Conservation (phyloP, 2,797 vertebrate species). For the Mormyrops boulengeri region DNA sequence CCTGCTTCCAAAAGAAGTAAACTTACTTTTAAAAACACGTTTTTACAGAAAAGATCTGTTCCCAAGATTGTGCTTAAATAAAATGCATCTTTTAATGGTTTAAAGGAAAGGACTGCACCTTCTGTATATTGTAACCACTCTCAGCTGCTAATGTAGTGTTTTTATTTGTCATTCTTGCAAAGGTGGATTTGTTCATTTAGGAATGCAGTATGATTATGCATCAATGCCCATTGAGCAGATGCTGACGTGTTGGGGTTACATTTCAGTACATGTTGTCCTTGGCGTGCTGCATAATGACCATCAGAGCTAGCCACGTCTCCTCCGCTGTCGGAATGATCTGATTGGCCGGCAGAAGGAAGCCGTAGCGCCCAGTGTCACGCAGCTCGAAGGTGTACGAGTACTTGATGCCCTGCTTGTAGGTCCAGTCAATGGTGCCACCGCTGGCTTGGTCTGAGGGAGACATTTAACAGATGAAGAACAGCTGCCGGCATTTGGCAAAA, state of each 20-base stretch:
- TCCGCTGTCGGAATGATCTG: slow-evolving; percentile 81
- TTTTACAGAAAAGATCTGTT: not conserved
- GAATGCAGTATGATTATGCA: not conserved
- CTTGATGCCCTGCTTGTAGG: slow-evolving; percentile 84
- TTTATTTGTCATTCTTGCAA: not conserved
- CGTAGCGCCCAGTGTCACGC: slow-evolving; percentile 76
- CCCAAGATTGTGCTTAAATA: not conserved
- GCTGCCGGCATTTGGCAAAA: not conserved
- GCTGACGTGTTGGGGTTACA: not conserved
- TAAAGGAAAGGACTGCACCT: not conserved
- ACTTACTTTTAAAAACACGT: not conserved
- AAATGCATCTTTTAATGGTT: not conserved
- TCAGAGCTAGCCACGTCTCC: slow-evolving; percentile 84
- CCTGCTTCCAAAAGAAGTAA: not conserved
- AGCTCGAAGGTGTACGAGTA: slow-evolving; percentile 92
- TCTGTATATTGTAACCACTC: not conserved
- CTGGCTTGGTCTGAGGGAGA: slow-evolving; percentile 73
- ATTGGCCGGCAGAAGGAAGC: slow-evolving; percentile 81
- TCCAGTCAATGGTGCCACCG: slow-evolving; percentile 81
- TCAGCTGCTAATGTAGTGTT: not conserved
- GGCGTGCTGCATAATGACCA: slow-evolving; percentile 73
- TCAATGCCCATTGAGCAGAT: not conserved
- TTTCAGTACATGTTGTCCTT: slow-evolving; percentile 61
- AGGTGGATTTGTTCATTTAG: not conserved
- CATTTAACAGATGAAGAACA: not conserved